Evolutionary conservation across 1,140 invertebrate species (phyloP), one percentile per base, ranked within the genome.

Genomic region (Lordiphosa mommai): DNA sequence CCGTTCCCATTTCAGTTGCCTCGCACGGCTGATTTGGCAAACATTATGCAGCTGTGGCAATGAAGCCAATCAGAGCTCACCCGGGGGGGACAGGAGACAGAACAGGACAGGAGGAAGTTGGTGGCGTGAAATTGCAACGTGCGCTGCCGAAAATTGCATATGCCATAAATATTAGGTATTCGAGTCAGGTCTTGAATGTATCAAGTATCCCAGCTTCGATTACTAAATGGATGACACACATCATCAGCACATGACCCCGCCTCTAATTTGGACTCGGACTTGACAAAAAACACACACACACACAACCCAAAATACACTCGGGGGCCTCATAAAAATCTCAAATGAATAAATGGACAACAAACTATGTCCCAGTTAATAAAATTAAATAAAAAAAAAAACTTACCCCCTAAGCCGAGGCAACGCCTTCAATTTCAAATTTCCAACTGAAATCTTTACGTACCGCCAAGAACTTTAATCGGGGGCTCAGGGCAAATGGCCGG

Each of bases 351-450:
- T n/a, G 14, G 9, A 4, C 8, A 2, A 38, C 4, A 38, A 38
- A 38, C 5, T 34, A 34, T 2, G 8, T 13, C 10, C 13, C 10
- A 14, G 13, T 14, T 23, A 23, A n/a, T 27, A 23, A 12, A 27
- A 23, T 4, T 12, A 13, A 27, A 9, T 20, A 41, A 23, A 5
- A 16, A 16, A 12, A 17, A 38, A 6, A 41, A 17, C 14, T 27
- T 27, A 27, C 23, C 23, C 23, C 23, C 13, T 9, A 23, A 4
- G 8, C 47, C 17, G 17, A 55, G 46, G 8, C 63, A 58, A 66
- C 44, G 63, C 44, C 63, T 66, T 52, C 60, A 44, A 27, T 67
- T 67, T 67, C 63, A 48, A 67, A 67, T 59, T 14, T 50, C 16
- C 30, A 41, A 50, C 47, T 23, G 38, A 67, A 58, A 66, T 38